phyloP scores from a whole-genome alignment of 2,888 invertebrate species.

The Lumbricus terrestris region DNA sequence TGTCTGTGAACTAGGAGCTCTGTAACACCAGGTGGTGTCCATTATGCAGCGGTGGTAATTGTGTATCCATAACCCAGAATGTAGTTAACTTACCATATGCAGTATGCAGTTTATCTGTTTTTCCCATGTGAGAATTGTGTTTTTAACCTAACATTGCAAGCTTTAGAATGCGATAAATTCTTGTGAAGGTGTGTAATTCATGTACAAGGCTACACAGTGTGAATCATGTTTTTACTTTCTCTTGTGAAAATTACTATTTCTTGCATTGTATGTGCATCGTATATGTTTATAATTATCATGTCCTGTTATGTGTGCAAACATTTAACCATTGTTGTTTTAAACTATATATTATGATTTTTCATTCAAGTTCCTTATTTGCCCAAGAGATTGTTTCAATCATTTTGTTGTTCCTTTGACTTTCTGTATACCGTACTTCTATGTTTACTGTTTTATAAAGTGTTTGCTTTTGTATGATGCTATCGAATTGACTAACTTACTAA shows the following conservation, averaged over 20 bases:
- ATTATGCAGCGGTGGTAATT: background rate
- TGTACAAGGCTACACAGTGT: background rate
- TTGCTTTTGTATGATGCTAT: no score
- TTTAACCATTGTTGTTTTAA: background rate
- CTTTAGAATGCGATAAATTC: background rate
- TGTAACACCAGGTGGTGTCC: background rate
- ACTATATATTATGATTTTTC: background rate
- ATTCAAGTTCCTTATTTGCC: background rate
- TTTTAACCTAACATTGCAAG: background rate
- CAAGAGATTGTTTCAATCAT: rapidly evolving
- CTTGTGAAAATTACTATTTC: background rate
- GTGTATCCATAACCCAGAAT: background rate
- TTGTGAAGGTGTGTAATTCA: background rate
- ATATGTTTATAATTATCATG: background rate
- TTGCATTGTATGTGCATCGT: background rate
- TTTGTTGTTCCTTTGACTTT: background rate
- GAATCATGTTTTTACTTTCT: background rate
- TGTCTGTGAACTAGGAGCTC: background rate
- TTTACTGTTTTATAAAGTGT: no score
- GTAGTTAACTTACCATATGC: background rate
- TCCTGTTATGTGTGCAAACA: no score
- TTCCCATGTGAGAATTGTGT: background rate
- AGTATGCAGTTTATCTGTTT: background rate
- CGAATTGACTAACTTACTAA: background rate
- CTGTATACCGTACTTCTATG: no score